These are phyloP conservation scores for Heteractis magnifica DNA, from an alignment of 92 coral and sea anemone genomes.

Conservation along the genomic window DNA sequence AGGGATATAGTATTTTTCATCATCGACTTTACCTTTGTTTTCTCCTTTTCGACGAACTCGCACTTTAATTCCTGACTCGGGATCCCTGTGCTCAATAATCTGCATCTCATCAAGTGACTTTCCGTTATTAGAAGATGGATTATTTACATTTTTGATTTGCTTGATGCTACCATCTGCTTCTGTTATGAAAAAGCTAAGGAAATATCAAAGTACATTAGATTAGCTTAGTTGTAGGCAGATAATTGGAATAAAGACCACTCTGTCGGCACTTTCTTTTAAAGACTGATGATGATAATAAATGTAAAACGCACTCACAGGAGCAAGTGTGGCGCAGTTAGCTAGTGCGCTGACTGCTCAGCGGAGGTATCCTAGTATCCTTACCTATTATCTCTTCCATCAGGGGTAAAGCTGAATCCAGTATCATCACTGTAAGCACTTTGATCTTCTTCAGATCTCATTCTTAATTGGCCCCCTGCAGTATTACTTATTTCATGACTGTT, in stretches of 20 bases:
- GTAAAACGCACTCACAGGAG: too few species aligned
- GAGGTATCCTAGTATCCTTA: neutral
- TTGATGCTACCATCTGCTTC: slow-evolving; percentile 51
- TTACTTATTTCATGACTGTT: neutral
- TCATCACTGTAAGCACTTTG: slow-evolving; percentile 15
- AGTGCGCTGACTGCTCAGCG: too few species aligned
- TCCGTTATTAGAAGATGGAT: slow-evolving; percentile 27
- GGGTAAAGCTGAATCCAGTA: slow-evolving; percentile 25
- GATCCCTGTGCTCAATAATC: slow-evolving; percentile 62
- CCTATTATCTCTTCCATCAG: slow-evolving; percentile 19
- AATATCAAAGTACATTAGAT: neutral
- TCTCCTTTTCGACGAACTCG: slow-evolving; percentile 36
- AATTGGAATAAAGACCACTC: too few species aligned
- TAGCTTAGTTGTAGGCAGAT: neutral
- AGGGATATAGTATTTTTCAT: neutral
- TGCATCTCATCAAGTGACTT: slow-evolving; percentile 18
- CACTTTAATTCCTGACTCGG: slow-evolving; percentile 56
- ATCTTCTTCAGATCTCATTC: neutral
- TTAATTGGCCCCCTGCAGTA: neutral
- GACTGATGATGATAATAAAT: too few species aligned
- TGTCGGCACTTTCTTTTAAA: too few species aligned
- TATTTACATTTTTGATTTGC: slow-evolving; percentile 27
- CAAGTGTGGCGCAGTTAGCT: too few species aligned
- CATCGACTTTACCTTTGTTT: neutral
- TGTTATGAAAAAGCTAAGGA: slow-evolving; percentile 52